A percentile compares a stretch with the other conserved stretches of the same genome.
These are phyloP conservation scores for Colossoma macropomum DNA, from an alignment of 2,113 vertebrate genomes.

Conservation along the genomic window DNA sequence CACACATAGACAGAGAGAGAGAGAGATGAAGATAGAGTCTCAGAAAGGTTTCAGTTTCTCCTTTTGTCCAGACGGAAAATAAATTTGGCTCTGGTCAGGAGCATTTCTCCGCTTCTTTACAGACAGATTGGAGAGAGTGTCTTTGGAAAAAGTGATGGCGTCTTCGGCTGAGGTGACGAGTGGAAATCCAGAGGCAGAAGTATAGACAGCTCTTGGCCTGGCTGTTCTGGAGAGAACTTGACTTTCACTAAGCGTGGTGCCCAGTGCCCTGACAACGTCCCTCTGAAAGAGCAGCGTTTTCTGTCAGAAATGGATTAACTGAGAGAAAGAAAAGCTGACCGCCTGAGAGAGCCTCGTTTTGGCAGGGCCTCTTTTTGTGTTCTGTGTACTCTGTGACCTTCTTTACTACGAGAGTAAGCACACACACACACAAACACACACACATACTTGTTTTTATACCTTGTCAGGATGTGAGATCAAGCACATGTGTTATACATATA, in stretches of 20 bases:
- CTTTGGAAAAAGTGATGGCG: slow-evolving; percentile 54
- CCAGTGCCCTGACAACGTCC: not conserved
- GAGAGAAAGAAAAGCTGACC: slow-evolving; percentile 28
- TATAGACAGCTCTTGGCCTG: not conserved
- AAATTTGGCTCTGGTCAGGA: slow-evolving; percentile 51
- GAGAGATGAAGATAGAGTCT: not conserved
- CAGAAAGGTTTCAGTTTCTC: slow-evolving; percentile 8
- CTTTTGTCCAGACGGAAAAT: slow-evolving; percentile 51
- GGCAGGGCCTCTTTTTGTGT: slow-evolving; percentile 24
- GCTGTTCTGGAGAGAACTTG: slow-evolving; percentile 6
- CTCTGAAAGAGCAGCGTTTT: slow-evolving; percentile 18
- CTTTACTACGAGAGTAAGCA: slow-evolving; percentile 5
- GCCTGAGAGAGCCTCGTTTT: slow-evolving; percentile 13
- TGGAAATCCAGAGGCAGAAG: slow-evolving; percentile 50
- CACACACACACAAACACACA: not conserved
- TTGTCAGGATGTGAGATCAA: no score
- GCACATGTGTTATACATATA: no score
- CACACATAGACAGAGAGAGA: not conserved
- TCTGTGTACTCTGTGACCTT: slow-evolving; percentile 37
- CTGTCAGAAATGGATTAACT: slow-evolving; percentile 35
- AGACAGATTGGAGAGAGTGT: slow-evolving; percentile 25
- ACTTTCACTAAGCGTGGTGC: slow-evolving; percentile 12
- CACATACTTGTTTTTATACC: not conserved
- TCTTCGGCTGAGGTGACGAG: slow-evolving; percentile 15
- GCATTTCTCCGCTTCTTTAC: slow-evolving; percentile 15